These are phyloP conservation scores for Punctoribates punctum DNA, from an alignment of 2,888 invertebrate genomes.

Conservation along the genomic window DNA sequence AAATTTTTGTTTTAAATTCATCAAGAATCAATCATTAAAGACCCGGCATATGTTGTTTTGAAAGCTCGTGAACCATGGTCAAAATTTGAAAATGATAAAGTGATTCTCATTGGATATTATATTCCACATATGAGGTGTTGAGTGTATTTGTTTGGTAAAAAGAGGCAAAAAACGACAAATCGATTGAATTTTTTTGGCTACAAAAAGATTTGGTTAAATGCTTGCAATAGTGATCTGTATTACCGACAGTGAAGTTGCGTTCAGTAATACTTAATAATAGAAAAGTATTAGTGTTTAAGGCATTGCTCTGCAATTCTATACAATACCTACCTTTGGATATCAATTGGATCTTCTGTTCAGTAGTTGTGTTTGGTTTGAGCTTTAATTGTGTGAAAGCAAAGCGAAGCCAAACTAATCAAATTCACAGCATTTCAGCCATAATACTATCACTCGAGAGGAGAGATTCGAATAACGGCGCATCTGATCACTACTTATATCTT, in stretches of 20 bases:
- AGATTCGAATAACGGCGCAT: constrained; percentile 34
- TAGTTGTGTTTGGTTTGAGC: not conserved
- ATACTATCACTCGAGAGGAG: not conserved
- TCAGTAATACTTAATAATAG: too few relatives aligned
- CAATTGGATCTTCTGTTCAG: constrained; percentile 23
- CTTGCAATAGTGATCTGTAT: too few relatives aligned
- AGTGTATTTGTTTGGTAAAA: constrained; percentile 5
- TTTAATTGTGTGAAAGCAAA: constrained; percentile 27
- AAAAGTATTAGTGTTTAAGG: too few relatives aligned
- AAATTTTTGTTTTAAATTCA: too few relatives aligned
- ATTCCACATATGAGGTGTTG: not conserved
- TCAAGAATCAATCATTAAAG: too few relatives aligned
- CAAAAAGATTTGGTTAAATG: constrained; percentile 21
- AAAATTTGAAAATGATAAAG: too few relatives aligned
- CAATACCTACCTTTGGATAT: constrained; percentile 29
- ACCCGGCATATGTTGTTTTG: too few relatives aligned
- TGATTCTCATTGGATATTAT: too few relatives aligned
- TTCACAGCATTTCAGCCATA: constrained; percentile 29
- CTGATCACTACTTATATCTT: not conserved
- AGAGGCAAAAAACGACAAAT: constrained; percentile 22
- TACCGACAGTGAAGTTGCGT: too few relatives aligned
- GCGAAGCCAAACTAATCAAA: constrained; percentile 28
- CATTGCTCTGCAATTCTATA: not conserved
- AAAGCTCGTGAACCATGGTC: too few relatives aligned
- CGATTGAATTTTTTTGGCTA: constrained; percentile 7